Conservation (phyloP, 2,797 vertebrate species). For the Dipus sagitta region DNA sequence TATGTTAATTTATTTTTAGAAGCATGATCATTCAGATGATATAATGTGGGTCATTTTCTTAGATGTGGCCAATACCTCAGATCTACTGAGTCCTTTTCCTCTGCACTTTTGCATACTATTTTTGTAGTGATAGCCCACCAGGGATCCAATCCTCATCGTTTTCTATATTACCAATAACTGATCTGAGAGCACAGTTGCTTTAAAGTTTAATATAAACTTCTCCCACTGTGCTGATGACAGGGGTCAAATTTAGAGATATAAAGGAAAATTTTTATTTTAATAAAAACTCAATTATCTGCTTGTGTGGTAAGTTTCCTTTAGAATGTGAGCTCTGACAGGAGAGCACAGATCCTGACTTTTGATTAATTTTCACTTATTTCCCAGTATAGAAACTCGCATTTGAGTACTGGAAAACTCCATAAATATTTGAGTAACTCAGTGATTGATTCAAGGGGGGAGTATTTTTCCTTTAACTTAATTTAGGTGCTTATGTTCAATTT, state of each 20-base stretch:
- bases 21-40: conserved; percentile 48
- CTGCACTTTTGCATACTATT: conserved; percentile 72
- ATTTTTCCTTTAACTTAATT: conserved; percentile 69
- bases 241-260: conserved; percentile 77
- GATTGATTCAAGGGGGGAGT: conserved; percentile 70
- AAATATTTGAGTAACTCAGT: conserved; percentile 82
- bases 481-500: conserved; percentile 59
- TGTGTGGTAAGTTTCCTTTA: conserved; percentile 76
- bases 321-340: conserved; percentile 78
- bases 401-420: conserved; percentile 74
- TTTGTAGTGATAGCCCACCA: conserved; percentile 57
- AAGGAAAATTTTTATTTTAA: conserved; percentile 83
- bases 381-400: conserved; percentile 71
- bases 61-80: conserved; percentile 3
- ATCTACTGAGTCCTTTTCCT: conserved; percentile 28
- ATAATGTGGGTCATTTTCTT: conserved; percentile 57
- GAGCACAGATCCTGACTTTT: conserved; percentile 76
- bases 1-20: conserved; percentile 67
- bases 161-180: conserved; percentile 80
- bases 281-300: conserved; percentile 81
- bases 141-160: conserved; percentile 71
- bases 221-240: conserved; percentile 65
- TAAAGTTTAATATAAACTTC: conserved; percentile 82
- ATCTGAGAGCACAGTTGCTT: conserved; percentile 75
- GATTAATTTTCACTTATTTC: conserved; percentile 83